Evolutionary conservation across 1,140 invertebrate species (phyloP).

Genomic region (Heterodera schachtii): DNA sequence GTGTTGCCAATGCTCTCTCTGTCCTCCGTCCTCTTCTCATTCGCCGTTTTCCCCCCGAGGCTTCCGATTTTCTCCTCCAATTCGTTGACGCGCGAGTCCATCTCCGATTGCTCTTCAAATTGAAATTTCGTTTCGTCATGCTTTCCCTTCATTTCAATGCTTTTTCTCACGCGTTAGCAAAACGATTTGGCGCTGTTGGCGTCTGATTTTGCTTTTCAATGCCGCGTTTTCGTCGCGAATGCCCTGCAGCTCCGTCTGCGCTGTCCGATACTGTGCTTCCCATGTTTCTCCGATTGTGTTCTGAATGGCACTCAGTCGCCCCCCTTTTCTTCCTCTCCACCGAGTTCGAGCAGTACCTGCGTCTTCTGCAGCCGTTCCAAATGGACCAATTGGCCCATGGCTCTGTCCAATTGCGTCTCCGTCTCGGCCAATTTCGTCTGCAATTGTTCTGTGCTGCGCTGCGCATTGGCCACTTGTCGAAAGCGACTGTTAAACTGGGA

Average conservation of each 20-base stretch:
- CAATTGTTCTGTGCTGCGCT: conserved; percentile 37
- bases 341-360: conserved; percentile 43
- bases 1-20: no score
- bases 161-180: conserved; percentile 52
- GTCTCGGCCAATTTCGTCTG: conserved; percentile 37
- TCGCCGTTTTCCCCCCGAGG: background rate
- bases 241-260: conserved; percentile 45
- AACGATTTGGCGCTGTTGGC: conserved; percentile 60
- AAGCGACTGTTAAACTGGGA: conserved; percentile 15
- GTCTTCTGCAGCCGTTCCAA: conserved; percentile 53
- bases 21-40: background rate
- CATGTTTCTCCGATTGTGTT: conserved; percentile 52
- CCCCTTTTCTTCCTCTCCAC: background rate
- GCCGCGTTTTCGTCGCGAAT: conserved; percentile 56
- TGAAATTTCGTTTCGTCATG: background rate
- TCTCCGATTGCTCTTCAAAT: conserved; percentile 44
- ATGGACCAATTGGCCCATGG: conserved; percentile 43
- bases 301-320: conserved; percentile 32
- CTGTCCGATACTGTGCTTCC: conserved; percentile 50
- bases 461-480: conserved; percentile 33
- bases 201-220: conserved; percentile 54
- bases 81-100: conserved; percentile 30
- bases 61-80: conserved; percentile 42
- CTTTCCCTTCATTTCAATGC: conserved; percentile 3
- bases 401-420: conserved; percentile 46